A percentile compares a stretch with the other conserved stretches of the same genome.
Evolutionary conservation across 92 coral and sea anemone genomes (phyloP).

Genomic region (Zoanthus solanderi): DNA sequence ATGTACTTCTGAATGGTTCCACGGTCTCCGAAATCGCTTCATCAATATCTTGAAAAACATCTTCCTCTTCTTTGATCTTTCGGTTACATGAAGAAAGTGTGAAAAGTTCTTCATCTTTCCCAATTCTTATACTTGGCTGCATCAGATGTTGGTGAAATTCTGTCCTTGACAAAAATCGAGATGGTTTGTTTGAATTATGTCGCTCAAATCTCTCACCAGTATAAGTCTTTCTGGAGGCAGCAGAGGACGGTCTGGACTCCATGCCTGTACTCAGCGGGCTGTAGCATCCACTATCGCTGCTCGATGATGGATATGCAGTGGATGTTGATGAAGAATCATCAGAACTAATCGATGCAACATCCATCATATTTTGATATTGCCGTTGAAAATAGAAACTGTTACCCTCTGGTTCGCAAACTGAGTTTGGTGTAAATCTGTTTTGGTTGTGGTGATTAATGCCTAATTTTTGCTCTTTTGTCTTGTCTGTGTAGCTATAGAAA

Average conservation of each 20-base stretch:
- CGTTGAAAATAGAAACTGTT: constrained; percentile 4
- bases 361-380: background rate
- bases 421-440: background rate
- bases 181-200: background rate
- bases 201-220: background rate
- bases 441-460: background rate
- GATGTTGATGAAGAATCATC: constrained; percentile 24
- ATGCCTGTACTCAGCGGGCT: background rate
- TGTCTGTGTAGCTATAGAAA: constrained; percentile 4
- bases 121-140: constrained; percentile 23
- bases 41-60: background rate
- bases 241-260: constrained; percentile 1
- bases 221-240: background rate
- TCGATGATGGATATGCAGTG: constrained; percentile 15
- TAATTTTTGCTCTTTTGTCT: constrained; percentile 2
- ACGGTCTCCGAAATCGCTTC: background rate
- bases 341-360: constrained; percentile 7
- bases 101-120: background rate
- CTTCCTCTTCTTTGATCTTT: background rate
- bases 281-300: constrained; percentile 3
- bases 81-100: background rate
- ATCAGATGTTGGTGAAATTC: background rate
- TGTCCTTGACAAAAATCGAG: background rate
- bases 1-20: constrained; percentile 33
- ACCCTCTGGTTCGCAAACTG: constrained; percentile 27